Percentiles rank a stretch among this genome's conserved stretches.
Conservation (phyloP, 2,797 vertebrate species). For the Brachyalestes nurse region DNA sequence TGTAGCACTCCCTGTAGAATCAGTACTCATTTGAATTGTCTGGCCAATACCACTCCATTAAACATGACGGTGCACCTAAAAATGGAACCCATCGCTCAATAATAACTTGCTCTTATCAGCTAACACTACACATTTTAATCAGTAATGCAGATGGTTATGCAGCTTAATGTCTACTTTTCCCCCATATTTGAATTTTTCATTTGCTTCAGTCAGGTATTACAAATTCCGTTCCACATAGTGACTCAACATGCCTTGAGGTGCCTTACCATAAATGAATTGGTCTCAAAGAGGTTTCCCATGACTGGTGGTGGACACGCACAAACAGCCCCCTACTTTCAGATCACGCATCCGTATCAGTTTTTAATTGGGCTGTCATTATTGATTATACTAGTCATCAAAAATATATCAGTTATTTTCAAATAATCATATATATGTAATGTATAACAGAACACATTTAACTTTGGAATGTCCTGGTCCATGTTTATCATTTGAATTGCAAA, state of each 20-base stretch:
- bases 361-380: no score
- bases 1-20: conserved; percentile 23
- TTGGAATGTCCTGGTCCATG: no score
- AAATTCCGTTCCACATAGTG: not conserved
- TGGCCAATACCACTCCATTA: conserved; percentile 17
- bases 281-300: conserved; percentile 14
- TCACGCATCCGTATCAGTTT: not conserved
- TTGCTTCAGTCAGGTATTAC: not conserved
- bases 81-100: not conserved
- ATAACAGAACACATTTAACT: no score
- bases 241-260: conserved; percentile 24
- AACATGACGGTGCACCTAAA: conserved; percentile 2
- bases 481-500: no score
- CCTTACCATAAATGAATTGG: not conserved
- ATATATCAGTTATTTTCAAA: no score
- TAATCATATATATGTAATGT: no score
- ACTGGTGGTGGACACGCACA: not conserved
- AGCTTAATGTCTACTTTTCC: not conserved
- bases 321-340: not conserved
- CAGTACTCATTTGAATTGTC: conserved; percentile 11
- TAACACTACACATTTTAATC: not conserved
- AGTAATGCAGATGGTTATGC: not conserved
- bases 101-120: not conserved
- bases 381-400: no score
- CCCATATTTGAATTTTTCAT: not conserved